A percentile compares a stretch with the other conserved stretches of the same genome.
phyloP scores from a whole-genome alignment of 1,140 invertebrate species.

The Nylanderia fulva region DNA sequence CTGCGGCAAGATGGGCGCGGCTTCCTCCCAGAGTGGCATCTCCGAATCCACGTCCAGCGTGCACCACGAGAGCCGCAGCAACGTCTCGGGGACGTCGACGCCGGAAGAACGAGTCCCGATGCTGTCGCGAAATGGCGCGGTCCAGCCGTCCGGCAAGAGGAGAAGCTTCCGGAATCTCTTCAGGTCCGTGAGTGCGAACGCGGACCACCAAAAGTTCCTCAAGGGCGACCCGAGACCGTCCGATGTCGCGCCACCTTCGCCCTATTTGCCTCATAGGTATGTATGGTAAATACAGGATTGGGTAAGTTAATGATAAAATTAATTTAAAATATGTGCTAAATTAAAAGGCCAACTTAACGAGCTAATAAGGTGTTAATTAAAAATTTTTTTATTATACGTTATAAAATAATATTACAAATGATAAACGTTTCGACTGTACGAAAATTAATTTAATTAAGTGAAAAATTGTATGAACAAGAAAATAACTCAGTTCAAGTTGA shows the following conservation, averaged over 20 bases:
- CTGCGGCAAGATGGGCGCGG: conserved; percentile 77
- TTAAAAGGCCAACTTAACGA: too few species aligned
- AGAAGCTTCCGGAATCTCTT: conserved; percentile 84
- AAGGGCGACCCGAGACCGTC: conserved; percentile 87
- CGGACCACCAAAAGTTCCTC: conserved; percentile 85
- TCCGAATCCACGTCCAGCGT: conserved; percentile 75
- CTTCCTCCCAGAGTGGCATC: conserved; percentile 72
- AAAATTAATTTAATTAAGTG: too few species aligned
- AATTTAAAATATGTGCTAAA: too few species aligned
- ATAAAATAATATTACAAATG: too few species aligned
- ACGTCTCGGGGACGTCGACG: conserved; percentile 71
- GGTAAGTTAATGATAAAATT: too few species aligned
- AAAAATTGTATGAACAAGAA: too few species aligned
- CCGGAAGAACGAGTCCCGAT: conserved; percentile 77
- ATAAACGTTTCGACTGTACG: too few species aligned
- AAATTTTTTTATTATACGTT: too few species aligned
- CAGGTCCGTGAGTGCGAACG: conserved; percentile 86
- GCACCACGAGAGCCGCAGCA: conserved; percentile 70
- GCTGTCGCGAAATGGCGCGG: conserved; percentile 61
- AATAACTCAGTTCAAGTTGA: too few species aligned
- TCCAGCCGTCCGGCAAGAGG: conserved; percentile 67
- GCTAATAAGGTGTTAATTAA: too few species aligned
- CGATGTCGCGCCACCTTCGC: conserved; percentile 87
- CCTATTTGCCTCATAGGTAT: conserved; percentile 81
- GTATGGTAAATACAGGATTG: too few species aligned